These are phyloP conservation scores for Drosophila rellima DNA, from an alignment of 2,888 invertebrate genomes.

Conservation along the genomic window DNA sequence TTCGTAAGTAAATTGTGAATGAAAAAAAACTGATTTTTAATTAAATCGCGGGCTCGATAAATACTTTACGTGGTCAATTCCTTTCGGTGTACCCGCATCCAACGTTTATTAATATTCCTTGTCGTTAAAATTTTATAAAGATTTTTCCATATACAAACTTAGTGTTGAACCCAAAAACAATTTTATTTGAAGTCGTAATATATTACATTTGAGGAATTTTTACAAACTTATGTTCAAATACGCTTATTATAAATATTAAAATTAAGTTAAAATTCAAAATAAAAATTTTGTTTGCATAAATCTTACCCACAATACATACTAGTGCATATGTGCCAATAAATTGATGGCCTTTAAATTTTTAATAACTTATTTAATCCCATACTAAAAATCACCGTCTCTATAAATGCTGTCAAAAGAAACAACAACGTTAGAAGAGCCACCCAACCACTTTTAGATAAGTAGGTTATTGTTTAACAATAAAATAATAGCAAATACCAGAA, in stretches of 20 bases:
- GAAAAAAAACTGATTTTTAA: background rate
- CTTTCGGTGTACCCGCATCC: background rate
- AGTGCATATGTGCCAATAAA: constrained; percentile 46
- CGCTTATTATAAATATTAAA: constrained; percentile 20
- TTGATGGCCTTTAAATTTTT: constrained; percentile 26
- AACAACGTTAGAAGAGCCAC: constrained; percentile 59
- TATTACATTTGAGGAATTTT: constrained; percentile 35
- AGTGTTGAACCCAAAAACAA: constrained; percentile 41
- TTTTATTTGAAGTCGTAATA: constrained; percentile 50
- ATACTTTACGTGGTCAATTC: too few species aligned
- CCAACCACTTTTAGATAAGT: constrained; percentile 27
- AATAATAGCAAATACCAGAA: constrained; percentile 28
- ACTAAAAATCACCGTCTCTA: constrained; percentile 45
- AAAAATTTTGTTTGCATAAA: constrained; percentile 23
- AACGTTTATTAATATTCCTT: background rate
- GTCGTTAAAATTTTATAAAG: background rate
- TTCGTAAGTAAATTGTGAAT: background rate
- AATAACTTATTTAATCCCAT: constrained; percentile 46
- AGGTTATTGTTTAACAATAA: constrained; percentile 14
- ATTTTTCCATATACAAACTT: background rate
- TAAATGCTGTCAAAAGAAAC: constrained; percentile 71
- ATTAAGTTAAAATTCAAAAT: constrained; percentile 25
- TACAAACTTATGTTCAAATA: constrained; percentile 64
- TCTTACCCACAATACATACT: constrained; percentile 50
- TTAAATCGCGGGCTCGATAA: too few species aligned